Evolutionary conservation across 2,797 vertebrate genomes (phyloP), one percentile per base, ranked within the genome.

Genomic region (Myotis pilosus): DNA sequence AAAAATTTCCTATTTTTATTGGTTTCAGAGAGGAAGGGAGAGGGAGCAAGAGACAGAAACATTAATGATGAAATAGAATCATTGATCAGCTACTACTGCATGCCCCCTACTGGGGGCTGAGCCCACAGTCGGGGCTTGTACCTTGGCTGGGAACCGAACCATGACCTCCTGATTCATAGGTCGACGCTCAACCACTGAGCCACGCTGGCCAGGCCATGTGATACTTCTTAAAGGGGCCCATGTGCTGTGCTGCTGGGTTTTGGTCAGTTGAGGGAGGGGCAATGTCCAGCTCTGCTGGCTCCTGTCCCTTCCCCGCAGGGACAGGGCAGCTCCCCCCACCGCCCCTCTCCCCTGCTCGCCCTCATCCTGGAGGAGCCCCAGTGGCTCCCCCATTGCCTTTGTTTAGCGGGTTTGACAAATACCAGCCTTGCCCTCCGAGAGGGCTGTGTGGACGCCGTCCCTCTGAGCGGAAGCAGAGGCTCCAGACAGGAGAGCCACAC

Each of bases 141-240:
- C 49, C 49, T 17, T 17, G 49, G 6, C 49, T 51, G 49, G 49
- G 16, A 5, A 51, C 16, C 49, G 49, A 51, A 51, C 49, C 5
- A 16, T 51, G 49, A 51, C 49, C 49, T 51, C 49, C 16, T 17
- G 49, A 17, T 51, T 51, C 49, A 51, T 17, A 51, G 49, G 49
- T 51, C 1, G 5, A 17, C 16, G 49, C 49, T 17, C 49, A 51
- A 51, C 49, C 49, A 51, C 49, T 51, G 49, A 51, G 49, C 49
- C 49, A 5, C 49, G 5, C 49, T 2, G 49, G 15, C 49, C 49
- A 0, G 49, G 6, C 55, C 12, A 3, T 20, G 3, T n/a, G 38
- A 8, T 51, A 2, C 7, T 0, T 11, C 47, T 44, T 28, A 12
- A 12, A 41, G 2, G 38, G 36, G 36, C 33, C 8, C 0, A 3